phyloP scores from a whole-genome alignment of 92 coral and sea anemone genomes.

The Bergia puertoricense region DNA sequence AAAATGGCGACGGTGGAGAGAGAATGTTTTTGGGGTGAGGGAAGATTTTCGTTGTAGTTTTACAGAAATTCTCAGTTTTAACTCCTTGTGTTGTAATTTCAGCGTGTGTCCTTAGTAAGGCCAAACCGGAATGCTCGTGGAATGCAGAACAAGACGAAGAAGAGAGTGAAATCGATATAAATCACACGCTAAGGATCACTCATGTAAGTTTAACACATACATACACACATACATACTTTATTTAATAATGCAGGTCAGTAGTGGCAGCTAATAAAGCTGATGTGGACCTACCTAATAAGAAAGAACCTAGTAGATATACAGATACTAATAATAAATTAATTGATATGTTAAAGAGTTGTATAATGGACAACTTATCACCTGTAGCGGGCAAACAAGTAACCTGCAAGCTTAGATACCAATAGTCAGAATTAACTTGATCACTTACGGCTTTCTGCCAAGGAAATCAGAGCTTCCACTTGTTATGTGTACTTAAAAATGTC shows the following conservation, averaged over 20 bases:
- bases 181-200: conserved; percentile 7
- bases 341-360: no score
- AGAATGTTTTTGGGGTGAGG: conserved; percentile 33
- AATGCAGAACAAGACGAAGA: conserved; percentile 12
- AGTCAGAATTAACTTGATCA: not conserved
- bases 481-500: no score
- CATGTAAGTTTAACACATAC: not conserved
- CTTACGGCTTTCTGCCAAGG: no score
- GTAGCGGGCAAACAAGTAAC: not conserved
- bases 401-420: not conserved
- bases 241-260: no score
- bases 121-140: conserved; percentile 16
- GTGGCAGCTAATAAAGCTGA: no score
- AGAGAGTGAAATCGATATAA: conserved; percentile 14
- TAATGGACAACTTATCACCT: not conserved
- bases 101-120: conserved; percentile 36
- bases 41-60: not conserved
- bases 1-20: conserved; percentile 31
- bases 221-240: no score
- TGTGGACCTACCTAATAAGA: no score
- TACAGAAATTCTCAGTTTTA: not conserved
- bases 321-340: no score
- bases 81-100: not conserved
- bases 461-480: no score
- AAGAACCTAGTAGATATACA: no score